Base-by-base conservation (phyloP, 2,797 vertebrate genomes). In the Heliangelus exortis region DNA sequence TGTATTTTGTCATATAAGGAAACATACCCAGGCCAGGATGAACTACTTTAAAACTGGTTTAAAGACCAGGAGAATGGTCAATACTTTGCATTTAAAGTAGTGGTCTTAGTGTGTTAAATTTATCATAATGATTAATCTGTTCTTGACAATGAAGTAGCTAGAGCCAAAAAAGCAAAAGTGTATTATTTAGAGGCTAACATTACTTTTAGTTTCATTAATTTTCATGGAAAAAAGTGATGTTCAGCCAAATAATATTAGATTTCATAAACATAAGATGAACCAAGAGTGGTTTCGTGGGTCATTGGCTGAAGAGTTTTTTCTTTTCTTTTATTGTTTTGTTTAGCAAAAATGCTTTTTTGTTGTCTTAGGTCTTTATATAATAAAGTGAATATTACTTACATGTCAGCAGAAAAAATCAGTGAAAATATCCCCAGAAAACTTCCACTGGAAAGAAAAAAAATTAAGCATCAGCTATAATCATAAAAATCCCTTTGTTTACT, bases 11-110 rank as follows among this genome's bases (percentile, higher is more conserved):
- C 28, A 16, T 14, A 6, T 4, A 36, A 13, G 20, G 31, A 87
- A 86, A 75, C 10, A 51, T 21, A 41, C 0, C 0, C 4, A 2
- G 21, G 31, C 15, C 45, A 16, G 31, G 18, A 26, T 12, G 12
- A 63, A 13, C 7, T 67, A 26, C 13, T 65, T n/a, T 43, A 68
- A 77, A 48, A 53, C 15, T 18, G 3, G 12, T 28, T 39, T 66
- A 43, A 61, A 67, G 48, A 65, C 29, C 12, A 17, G 33, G 50
- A 58, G n/a, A 50, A 61, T 18, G 8, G 79, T 43, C 13, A 71
- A 12, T 67, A 81, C 33, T 87, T 79, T 69, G 6, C 25, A 31
- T 54, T 54, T 48, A 59, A 74, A 65, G n/a, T 23, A 36, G 20
- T 23, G 31, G 10, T 58, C 23, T 63, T 21, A 69, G 15, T 26